Conservation (phyloP, 2,113 vertebrate species). For the Myrmecobius fasciatus region DNA sequence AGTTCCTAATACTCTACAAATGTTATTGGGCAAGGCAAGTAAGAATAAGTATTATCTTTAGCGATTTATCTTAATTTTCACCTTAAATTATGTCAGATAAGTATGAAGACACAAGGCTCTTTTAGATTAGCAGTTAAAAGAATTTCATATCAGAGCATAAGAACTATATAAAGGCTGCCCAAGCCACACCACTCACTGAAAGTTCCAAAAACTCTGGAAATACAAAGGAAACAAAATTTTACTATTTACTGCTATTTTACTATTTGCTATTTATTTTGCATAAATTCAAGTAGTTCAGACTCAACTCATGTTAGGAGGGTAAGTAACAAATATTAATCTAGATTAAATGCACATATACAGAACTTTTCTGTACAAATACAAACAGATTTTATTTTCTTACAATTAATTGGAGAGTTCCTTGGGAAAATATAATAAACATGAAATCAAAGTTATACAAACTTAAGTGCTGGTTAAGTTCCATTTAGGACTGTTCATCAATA, state of each 20-base stretch:
- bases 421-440: neutral
- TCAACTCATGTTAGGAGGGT: neutral
- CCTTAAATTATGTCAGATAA: slow-evolving; percentile 6
- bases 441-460: neutral
- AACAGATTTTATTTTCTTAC: neutral
- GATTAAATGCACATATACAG: neutral
- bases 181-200: slow-evolving; percentile 18
- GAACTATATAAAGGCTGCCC: neutral
- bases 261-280: neutral
- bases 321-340: neutral
- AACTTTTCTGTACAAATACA: neutral
- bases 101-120: slow-evolving; percentile 12
- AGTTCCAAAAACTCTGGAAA: slow-evolving; percentile 24
- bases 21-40: neutral
- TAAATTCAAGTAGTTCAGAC: neutral
- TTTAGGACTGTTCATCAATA: neutral
- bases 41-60: neutral
- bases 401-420: neutral
- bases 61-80: slow-evolving; percentile 3
- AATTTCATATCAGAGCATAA: slow-evolving; percentile 1
- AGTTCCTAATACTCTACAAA: neutral
- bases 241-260: slow-evolving; percentile 23
- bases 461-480: neutral
- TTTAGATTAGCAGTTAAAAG: slow-evolving; percentile 13
- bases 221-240: slow-evolving; percentile 42